Percentiles rank a stretch among this genome's conserved stretches.
These are phyloP conservation scores for Anoplolepis gracilipes DNA, from an alignment of 1,140 invertebrate species.

Conservation along the genomic window DNA sequence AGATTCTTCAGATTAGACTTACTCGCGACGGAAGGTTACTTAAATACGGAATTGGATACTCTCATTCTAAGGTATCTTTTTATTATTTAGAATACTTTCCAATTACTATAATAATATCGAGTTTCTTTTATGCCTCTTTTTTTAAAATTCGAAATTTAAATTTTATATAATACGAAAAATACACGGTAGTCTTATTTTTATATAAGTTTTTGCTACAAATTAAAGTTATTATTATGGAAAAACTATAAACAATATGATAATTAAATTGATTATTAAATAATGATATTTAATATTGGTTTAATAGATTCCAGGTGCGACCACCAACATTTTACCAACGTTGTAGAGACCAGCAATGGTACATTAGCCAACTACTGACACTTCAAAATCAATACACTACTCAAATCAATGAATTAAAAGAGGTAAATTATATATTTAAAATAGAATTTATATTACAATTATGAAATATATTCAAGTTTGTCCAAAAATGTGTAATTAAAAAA, in stretches of 20 bases:
- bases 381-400: constrained; percentile 93
- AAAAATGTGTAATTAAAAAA: background rate
- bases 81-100: constrained; percentile 12
- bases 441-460: background rate
- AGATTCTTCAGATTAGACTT: constrained; percentile 96
- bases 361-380: constrained; percentile 93
- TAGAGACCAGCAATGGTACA: constrained; percentile 97
- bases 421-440: constrained; percentile 78
- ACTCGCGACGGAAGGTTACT: constrained; percentile 95
- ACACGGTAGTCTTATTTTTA: background rate
- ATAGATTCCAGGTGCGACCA: constrained; percentile 95
- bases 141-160: constrained; percentile 19
- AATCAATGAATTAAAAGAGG: constrained; percentile 95
- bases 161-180: background rate
- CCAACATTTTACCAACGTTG: constrained; percentile 97
- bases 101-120: background rate
- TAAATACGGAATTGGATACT: constrained; percentile 91
- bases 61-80: constrained; percentile 89
- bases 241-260: background rate
- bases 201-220: background rate
- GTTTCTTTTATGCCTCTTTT: background rate
- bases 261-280: too few relatives aligned
- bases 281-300: background rate
- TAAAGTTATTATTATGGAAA: background rate
- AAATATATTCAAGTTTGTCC: background rate